Evolutionary conservation across 2,113 vertebrate species (phyloP), one percentile per base, ranked within the genome.

Genomic region (Mesembrinibis cayennensis): DNA sequence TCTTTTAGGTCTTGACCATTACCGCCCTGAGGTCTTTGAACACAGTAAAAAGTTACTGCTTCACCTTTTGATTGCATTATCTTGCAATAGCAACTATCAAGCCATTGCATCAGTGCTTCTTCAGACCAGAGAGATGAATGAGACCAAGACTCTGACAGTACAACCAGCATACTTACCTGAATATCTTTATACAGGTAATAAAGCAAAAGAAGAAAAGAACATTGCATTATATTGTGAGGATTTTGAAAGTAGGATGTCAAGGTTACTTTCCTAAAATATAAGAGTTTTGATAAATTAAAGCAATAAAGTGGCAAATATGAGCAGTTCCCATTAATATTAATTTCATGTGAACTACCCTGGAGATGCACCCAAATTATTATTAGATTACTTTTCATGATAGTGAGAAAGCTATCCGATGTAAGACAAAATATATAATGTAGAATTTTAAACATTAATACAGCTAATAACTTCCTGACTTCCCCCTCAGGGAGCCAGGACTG

Each of bases 31-130:
- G 97, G 99, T 99, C 87, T 99, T 99, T 95, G 99, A 99, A 95
- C 99, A 99, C 98, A 99, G 99, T 98, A 99, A 99, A 94, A 99
- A 99, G 56, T 98, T 99, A 83, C 98, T 99, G 17, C 99, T 99
- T 61, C 99, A 99, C 93, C 99, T 99, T 93, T 98, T 99, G 95
- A 99, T 99, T 55, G 99, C 99, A 2, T 98, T 99, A 2, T 99
- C 99, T 88, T 99, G 99, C 97, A 99, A 99, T 93, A 99, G 99
- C 97, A 99, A 98, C 96, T 99, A 99, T 94, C 99, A 99, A 91
- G 97, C 99, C 62, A 99, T 99, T 59, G 99, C 99, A 13, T 99
- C 99, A 14, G 99, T 99, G 63, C 98, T 99, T 59, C 99, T 99
- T 96, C 98, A 99, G 87, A 99, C 99, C 34, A 98, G 99, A 93